phyloP scores from a whole-genome alignment of 2,888 invertebrate genomes.

The Nomada ferruginata region DNA sequence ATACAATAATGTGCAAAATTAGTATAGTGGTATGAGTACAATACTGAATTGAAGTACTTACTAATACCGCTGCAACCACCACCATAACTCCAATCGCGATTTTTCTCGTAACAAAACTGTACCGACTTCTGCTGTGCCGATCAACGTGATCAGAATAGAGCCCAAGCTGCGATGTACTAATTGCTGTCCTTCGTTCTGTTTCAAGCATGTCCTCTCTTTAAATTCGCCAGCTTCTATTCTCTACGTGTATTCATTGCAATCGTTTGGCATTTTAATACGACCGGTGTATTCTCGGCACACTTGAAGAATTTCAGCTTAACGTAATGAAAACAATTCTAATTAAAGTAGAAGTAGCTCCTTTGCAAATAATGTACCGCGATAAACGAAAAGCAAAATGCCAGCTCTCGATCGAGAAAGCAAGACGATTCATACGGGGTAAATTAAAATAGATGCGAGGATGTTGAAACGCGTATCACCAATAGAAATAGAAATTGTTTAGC shows the following conservation, averaged over 20 bases:
- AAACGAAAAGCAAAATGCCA: background rate
- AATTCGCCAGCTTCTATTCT: slow-evolving; percentile 41
- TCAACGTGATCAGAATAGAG: slow-evolving; percentile 81
- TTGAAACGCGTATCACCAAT: background rate
- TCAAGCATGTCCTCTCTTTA: slow-evolving; percentile 76
- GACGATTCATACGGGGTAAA: background rate
- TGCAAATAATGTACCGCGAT: background rate
- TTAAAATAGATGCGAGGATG: background rate
- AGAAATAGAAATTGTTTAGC: background rate
- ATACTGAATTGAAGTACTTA: slow-evolving; percentile 67
- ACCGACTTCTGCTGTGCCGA: slow-evolving; percentile 76
- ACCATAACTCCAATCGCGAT: slow-evolving; percentile 82
- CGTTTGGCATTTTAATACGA: slow-evolving; percentile 20
- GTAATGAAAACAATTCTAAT: background rate
- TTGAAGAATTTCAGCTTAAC: background rate
- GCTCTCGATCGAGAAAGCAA: background rate
- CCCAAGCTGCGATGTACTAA: slow-evolving; percentile 82
- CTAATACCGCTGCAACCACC: slow-evolving; percentile 80
- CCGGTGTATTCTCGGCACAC: slow-evolving; percentile 46
- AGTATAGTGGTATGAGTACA: background rate
- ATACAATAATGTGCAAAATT: no score
- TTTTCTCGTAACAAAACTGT: slow-evolving; percentile 77
- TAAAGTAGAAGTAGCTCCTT: background rate
- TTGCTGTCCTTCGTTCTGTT: slow-evolving; percentile 79
- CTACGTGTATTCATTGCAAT: slow-evolving; percentile 53